Evolutionary conservation across 2,797 vertebrate genomes (phyloP).

Genomic region (Mus minutoides): DNA sequence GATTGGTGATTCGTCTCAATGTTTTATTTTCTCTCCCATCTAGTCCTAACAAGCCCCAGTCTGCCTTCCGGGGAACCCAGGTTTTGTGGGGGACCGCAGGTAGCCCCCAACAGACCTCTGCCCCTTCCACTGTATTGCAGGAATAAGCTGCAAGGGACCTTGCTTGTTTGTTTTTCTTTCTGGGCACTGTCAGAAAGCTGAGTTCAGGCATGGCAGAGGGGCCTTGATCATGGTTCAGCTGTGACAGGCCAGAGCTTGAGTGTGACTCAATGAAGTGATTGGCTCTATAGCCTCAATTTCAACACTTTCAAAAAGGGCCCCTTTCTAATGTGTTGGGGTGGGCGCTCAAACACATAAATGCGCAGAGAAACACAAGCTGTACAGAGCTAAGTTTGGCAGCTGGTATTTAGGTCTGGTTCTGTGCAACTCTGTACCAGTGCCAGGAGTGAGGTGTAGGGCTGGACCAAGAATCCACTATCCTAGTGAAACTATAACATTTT

Average conservation of each 20-base stretch:
- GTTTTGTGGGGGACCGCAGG: no score
- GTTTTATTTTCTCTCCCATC: no score
- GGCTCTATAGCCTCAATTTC: background rate
- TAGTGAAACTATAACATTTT: slow-evolving; percentile 49
- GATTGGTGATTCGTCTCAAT: no score
- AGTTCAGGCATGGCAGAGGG: fast-evolving
- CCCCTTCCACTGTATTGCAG: background rate
- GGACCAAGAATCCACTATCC: background rate
- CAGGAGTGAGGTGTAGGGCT: background rate
- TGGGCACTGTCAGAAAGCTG: no score
- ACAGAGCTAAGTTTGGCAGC: background rate
- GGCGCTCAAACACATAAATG: background rate
- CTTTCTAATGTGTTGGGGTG: background rate
- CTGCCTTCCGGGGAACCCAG: no score
- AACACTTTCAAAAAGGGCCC: background rate
- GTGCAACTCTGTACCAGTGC: background rate
- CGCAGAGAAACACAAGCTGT: no score
- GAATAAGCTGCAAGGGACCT: background rate
- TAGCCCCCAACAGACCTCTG: no score
- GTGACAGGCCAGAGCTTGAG: background rate
- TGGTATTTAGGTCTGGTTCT: background rate
- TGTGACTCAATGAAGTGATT: fast-evolving
- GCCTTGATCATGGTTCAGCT: background rate
- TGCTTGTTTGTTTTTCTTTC: no score
- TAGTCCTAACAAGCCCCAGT: no score